These are phyloP conservation scores for Drosophila hamatofila DNA, from an alignment of 2,888 invertebrate genomes.

Conservation along the genomic window DNA sequence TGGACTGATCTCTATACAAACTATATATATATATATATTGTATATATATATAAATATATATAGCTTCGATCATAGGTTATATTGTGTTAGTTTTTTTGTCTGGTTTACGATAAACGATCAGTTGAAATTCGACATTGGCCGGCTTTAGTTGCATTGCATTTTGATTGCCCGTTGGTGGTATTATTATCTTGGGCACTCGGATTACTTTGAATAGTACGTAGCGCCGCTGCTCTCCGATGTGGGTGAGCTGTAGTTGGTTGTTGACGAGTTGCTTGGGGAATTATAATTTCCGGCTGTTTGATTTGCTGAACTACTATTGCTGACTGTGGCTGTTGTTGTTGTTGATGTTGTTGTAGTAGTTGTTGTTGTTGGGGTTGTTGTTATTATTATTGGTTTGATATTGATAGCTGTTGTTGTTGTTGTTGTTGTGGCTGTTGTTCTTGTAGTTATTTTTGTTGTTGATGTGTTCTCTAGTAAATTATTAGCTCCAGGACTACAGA, in stretches of 20 bases:
- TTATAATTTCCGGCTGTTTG: constrained; percentile 32
- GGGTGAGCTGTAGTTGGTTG: constrained; percentile 68
- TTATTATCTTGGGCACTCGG: constrained; percentile 52
- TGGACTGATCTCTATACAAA: constrained; percentile 47
- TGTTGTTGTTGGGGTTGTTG: constrained; percentile 41
- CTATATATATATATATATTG: constrained; percentile 8
- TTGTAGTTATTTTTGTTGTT: constrained; percentile 35
- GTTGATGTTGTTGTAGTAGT: constrained; percentile 23
- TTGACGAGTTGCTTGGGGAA: constrained; percentile 57
- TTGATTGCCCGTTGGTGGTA: constrained; percentile 32
- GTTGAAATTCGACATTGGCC: constrained; percentile 76
- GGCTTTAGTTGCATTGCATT: constrained; percentile 57
- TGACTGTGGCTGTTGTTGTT: constrained; percentile 26
- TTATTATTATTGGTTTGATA: constrained; percentile 46
- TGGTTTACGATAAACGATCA: constrained; percentile 39
- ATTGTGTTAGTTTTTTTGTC: constrained; percentile 27
- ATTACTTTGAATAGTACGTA: constrained; percentile 72
- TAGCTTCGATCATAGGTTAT: constrained; percentile 25
- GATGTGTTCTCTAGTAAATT: constrained; percentile 70
- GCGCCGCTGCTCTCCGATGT: constrained; percentile 74
- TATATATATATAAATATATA: constrained; percentile 18
- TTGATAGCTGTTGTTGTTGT: constrained; percentile 38
- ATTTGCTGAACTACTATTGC: constrained; percentile 33
- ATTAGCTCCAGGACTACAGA: constrained; percentile 79
- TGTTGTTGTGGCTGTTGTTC: constrained; percentile 32